Evolutionary conservation across 2,888 invertebrate genomes (phyloP).

Genomic region (Sisyra terminalis): DNA sequence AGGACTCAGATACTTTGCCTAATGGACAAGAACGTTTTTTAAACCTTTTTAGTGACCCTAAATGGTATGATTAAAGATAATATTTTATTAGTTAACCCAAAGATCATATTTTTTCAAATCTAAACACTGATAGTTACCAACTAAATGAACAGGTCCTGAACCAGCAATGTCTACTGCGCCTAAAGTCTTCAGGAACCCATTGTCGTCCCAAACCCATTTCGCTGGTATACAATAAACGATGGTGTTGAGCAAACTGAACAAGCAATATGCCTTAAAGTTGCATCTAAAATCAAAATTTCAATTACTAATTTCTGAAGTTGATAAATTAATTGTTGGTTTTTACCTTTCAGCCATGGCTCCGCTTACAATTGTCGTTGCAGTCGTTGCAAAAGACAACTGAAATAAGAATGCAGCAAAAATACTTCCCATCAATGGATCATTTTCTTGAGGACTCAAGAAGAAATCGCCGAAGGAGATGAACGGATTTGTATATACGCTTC

Average conservation of each 20-base stretch:
- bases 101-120: too few relatives aligned
- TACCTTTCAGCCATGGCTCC: slow-evolving; percentile 91
- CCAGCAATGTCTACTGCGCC: slow-evolving; percentile 90
- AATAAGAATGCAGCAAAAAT: slow-evolving; percentile 80
- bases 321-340: slow-evolving; percentile 5
- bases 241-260: slow-evolving; percentile 80
- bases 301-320: not conserved
- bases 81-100: too few relatives aligned
- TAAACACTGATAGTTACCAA: too few relatives aligned
- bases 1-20: too few relatives aligned
- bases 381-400: slow-evolving; percentile 79
- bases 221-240: slow-evolving; percentile 84
- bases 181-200: slow-evolving; percentile 67
- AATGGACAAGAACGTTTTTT: too few relatives aligned
- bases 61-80: too few relatives aligned
- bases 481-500: slow-evolving; percentile 51
- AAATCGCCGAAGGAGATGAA: slow-evolving; percentile 77
- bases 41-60: too few relatives aligned
- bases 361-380: slow-evolving; percentile 81
- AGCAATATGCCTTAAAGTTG: slow-evolving; percentile 78
- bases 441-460: slow-evolving; percentile 56
- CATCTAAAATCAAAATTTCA: slow-evolving; percentile 36
- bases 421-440: slow-evolving; percentile 65
- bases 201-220: slow-evolving; percentile 84
- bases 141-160: slow-evolving; percentile 78